Conservation (phyloP, 2,113 vertebrate species). For the Cettia cetti region DNA sequence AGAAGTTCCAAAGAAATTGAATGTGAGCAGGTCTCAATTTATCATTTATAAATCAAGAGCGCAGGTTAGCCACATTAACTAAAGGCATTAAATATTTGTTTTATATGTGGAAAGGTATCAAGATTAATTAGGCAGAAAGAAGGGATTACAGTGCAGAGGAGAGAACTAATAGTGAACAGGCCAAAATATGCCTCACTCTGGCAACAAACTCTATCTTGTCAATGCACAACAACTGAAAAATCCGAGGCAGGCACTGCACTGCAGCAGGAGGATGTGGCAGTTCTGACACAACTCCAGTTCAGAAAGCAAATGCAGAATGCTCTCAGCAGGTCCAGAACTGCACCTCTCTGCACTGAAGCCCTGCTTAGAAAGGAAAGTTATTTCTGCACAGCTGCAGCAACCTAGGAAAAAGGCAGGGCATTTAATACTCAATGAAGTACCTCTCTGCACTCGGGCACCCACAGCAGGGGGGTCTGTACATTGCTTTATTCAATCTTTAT, state of each 20-base stretch:
- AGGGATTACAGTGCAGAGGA: not conserved
- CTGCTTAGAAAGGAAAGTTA: not conserved
- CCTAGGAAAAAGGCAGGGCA: not conserved
- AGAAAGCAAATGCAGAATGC: not conserved
- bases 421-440: fast-evolving
- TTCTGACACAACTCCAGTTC: not conserved
- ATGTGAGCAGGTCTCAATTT: not conserved
- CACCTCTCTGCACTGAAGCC: not conserved
- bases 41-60: not conserved
- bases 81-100: not conserved
- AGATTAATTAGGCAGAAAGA: not conserved
- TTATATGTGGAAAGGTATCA: not conserved
- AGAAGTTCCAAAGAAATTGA: not conserved
- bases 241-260: not conserved
- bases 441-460: not conserved
- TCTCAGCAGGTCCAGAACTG: not conserved
- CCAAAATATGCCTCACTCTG: not conserved
- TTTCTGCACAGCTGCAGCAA: not conserved
- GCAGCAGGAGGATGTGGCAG: not conserved
- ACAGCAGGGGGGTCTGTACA: not conserved
- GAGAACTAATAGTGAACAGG: not conserved
- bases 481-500: fast-evolving
- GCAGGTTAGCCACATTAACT: not conserved
- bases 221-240: not conserved
- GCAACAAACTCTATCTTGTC: not conserved